Conservation (phyloP, 2,113 vertebrate species). For the Pteropus alecto region DNA sequence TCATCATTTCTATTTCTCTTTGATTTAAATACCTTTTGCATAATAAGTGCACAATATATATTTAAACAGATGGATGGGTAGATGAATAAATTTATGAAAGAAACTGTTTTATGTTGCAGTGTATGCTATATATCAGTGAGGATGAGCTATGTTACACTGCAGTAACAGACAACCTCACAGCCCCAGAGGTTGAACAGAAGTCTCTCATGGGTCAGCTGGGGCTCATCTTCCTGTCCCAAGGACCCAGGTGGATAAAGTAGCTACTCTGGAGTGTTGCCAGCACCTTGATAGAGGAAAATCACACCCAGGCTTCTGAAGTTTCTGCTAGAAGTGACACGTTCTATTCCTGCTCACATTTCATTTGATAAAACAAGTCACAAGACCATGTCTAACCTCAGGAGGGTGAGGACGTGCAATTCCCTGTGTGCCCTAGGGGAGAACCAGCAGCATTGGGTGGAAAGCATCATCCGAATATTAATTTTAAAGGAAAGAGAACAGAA, state of each 20-base stretch:
- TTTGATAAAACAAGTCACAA: not conserved
- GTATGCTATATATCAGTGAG: not conserved
- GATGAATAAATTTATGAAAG: not conserved
- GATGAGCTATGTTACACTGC: not conserved
- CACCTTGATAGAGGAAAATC: not conserved
- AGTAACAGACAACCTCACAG: not conserved
- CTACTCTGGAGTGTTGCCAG: not conserved
- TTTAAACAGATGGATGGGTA: not conserved
- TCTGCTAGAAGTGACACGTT: not conserved
- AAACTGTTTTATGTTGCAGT: not conserved
- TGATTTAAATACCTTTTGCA: not conserved
- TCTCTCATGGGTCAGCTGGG: not conserved
- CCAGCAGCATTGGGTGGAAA: not conserved
- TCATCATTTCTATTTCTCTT: not conserved
- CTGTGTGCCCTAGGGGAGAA: not conserved
- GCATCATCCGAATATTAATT: not conserved
- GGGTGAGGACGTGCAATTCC: not conserved
- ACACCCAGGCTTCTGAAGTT: not conserved
- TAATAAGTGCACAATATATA: not conserved
- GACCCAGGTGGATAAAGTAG: not conserved
- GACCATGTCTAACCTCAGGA: not conserved
- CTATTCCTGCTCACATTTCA: not conserved
- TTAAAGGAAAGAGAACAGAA: not conserved
- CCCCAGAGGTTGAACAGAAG: not conserved
- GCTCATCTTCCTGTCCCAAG: not conserved